phyloP scores from a whole-genome alignment of 2,888 invertebrate genomes.

The Trissonchulus latispiculum region DNA sequence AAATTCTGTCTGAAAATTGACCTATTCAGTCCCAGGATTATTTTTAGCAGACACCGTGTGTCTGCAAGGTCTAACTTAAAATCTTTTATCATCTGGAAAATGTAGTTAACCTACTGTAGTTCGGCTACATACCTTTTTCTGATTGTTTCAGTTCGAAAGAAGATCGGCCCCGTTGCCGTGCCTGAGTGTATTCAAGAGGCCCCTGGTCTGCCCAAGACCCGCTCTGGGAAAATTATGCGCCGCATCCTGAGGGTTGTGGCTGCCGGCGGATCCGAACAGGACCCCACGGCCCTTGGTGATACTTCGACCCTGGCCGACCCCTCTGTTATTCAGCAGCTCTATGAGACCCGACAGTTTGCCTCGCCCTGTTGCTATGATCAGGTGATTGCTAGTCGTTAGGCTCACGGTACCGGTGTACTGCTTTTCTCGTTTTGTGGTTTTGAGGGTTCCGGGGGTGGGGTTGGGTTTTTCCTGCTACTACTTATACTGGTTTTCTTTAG shows the following conservation, averaged over 20 bases:
- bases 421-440: too few relatives aligned
- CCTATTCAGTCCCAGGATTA: too few relatives aligned
- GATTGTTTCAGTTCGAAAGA: constrained; percentile 58
- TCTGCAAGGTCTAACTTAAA: too few relatives aligned
- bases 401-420: too few relatives aligned
- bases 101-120: not conserved
- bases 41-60: too few relatives aligned
- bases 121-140: not conserved
- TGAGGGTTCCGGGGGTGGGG: too few relatives aligned
- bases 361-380: too few relatives aligned
- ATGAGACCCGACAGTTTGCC: constrained; percentile 36
- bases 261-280: too few relatives aligned
- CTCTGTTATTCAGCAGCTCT: constrained; percentile 58
- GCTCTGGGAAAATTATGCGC: constrained; percentile 97
- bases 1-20: too few relatives aligned
- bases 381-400: too few relatives aligned
- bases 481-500: too few relatives aligned
- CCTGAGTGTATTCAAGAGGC: constrained; percentile 90
- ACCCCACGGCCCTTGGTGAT: constrained; percentile 78
- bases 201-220: constrained; percentile 72
- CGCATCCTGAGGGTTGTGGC: constrained; percentile 87
- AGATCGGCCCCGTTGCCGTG: constrained; percentile 89
- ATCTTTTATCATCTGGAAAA: not conserved
- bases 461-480: too few relatives aligned
- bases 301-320: constrained; percentile 86